phyloP scores from a whole-genome alignment of 2,888 invertebrate species.

The Caenorhabditis afra region DNA sequence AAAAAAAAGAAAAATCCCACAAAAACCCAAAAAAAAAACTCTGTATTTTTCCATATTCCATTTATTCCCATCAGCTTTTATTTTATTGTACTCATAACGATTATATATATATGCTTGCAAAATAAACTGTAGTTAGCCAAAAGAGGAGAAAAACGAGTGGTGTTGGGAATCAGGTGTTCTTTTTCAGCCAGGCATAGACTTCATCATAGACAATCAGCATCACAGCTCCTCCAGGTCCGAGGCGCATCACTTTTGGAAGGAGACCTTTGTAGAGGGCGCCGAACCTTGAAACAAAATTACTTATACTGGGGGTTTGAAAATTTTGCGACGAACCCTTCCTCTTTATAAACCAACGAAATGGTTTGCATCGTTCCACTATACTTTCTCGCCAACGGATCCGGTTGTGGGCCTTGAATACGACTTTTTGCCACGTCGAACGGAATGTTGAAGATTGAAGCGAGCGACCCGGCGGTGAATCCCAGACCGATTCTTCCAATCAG shows the following conservation, averaged over 20 bases:
- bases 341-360: constrained; percentile 87
- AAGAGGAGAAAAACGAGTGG: too few species aligned
- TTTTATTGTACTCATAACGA: too few species aligned
- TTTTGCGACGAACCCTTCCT: constrained; percentile 89
- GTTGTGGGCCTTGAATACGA: constrained; percentile 87
- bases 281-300: constrained; percentile 84
- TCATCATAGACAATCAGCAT: constrained; percentile 95
- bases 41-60: background rate
- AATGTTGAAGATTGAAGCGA: constrained; percentile 92
- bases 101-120: too few species aligned
- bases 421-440: constrained; percentile 97
- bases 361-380: constrained; percentile 88
- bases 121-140: too few species aligned
- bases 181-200: constrained; percentile 83
- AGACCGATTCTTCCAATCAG: constrained; percentile 84
- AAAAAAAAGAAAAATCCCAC: too few species aligned
- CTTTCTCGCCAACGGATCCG: constrained; percentile 83
- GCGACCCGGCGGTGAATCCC: constrained; percentile 90
- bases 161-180: constrained; percentile 61
- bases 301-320: too few species aligned
- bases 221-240: constrained; percentile 93
- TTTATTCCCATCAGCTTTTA: background rate
- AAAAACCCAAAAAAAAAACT: too few species aligned
- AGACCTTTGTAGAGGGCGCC: constrained; percentile 93
- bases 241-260: constrained; percentile 90